Conservation (phyloP, 2,113 vertebrate genomes). For the Baryphthengus martii region DNA sequence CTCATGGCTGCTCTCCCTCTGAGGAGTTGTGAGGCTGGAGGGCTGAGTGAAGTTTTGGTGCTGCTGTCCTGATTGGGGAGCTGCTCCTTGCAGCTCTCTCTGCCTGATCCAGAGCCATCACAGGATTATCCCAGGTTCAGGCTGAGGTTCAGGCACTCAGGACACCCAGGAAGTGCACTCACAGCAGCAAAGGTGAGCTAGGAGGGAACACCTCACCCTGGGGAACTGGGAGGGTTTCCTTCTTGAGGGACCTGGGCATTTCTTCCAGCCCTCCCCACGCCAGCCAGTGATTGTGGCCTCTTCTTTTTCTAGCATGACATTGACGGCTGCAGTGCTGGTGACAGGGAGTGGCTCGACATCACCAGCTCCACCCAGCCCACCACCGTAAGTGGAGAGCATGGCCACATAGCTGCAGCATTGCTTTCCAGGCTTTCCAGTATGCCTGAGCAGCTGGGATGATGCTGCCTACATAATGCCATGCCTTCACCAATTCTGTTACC, state of each 20-base stretch:
- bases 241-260: neutral
- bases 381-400: neutral
- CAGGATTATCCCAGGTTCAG: too few relatives aligned
- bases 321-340: neutral
- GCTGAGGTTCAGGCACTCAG: fast-evolving
- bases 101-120: fast-evolving
- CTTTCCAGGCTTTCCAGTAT: neutral
- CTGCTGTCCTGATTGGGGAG: neutral
- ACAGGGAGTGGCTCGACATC: neutral
- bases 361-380: neutral
- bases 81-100: neutral
- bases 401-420: neutral
- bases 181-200: neutral
- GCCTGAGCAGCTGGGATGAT: neutral
- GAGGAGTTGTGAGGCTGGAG: fast-evolving
- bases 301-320: neutral
- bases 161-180: fast-evolving
- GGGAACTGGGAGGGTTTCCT: neutral
- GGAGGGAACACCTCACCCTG: neutral
- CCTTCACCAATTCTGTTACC: neutral
- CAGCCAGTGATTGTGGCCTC: neutral
- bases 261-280: neutral
- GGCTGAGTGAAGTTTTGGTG: neutral
- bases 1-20: neutral
- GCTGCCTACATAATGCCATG: neutral